A percentile compares a stretch with the other conserved stretches of the same genome.
phyloP scores from a whole-genome alignment of 2,888 invertebrate species.

The Apamea monoglypha region DNA sequence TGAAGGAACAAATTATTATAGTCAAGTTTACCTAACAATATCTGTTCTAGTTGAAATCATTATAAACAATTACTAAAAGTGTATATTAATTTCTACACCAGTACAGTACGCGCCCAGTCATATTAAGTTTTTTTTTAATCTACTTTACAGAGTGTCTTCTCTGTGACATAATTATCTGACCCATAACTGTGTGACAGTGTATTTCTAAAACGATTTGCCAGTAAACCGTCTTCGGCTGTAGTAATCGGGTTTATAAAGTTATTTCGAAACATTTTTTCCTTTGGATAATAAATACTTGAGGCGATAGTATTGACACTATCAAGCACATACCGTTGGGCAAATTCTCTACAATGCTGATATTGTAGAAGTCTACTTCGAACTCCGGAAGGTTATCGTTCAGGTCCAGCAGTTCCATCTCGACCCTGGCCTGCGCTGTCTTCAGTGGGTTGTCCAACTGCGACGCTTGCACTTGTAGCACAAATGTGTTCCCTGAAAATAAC shows the following conservation, averaged over 20 bases:
- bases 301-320: not conserved
- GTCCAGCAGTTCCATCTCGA: slow-evolving; percentile 94
- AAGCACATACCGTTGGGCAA: slow-evolving; percentile 93
- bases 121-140: not conserved
- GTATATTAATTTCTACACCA: not conserved
- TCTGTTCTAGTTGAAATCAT: not conserved
- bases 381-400: slow-evolving; percentile 96
- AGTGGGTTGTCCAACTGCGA: slow-evolving; percentile 94
- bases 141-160: not conserved
- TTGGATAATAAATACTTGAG: not conserved
- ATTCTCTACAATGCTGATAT: slow-evolving; percentile 97
- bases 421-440: slow-evolving; percentile 93
- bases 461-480: slow-evolving; percentile 94
- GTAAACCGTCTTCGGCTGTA: not conserved
- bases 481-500: slow-evolving; percentile 91
- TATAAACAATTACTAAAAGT: not conserved
- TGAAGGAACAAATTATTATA: slow-evolving; percentile 55
- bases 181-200: not conserved
- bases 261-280: not conserved
- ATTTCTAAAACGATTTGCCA: not conserved
- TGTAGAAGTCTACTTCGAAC: slow-evolving; percentile 97
- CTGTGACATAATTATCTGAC: not conserved
- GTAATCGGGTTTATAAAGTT: not conserved
- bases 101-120: not conserved
- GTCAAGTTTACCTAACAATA: not conserved